Evolutionary conservation across 30 jellyfish, hydroid and myxozoan genomes (phyloP), one percentile per base, ranked within the genome.

Genomic region (Pelagia noctiluca): DNA sequence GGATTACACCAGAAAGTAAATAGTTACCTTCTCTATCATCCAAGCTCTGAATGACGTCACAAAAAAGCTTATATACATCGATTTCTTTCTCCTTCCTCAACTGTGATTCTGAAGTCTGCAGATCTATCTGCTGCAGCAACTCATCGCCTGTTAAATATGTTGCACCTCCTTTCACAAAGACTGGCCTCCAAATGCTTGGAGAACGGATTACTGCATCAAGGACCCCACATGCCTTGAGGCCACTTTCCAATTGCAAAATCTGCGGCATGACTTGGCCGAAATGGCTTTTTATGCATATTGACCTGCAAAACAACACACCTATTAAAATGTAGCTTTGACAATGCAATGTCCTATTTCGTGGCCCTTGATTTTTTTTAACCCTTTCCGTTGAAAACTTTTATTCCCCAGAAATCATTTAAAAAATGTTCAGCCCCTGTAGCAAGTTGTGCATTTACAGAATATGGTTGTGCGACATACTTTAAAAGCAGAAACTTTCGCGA

Each of bases 151-250:
- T 42, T 42, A 42, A 42, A 42, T 42, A 42, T 42, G 57, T 42
- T 42, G 57, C 57, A 42, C 57, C 57, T 42, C 57, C 57, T 42
- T 42, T 42, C 16, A 42, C 16, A 16, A 42, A 42, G 57, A 42
- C 57, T 42, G 57, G 12, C 57, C 57, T 42, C 57, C 57, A 42
- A 42, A 42, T 42, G 57, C 57, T 42, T 42, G 57, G 57, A 42
- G 12, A 42, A 42, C 57, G 57, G 57, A 42, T 42, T 42, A 42
- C 57, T 42, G 57, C 57, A 42, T 42, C 57, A 42, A 16, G 57
- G 57, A 42, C 57, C 57, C 57, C 57, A 42, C 57, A 42, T 42
- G 57, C 57, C 57, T 42, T 42, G 57, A 42, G 57, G 57, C 57
- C 57, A 42, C 57, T 42, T 42, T 42, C 57, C 8, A 42, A 42